These are phyloP conservation scores for Dendrocincla fuliginosa DNA, from an alignment of 2,797 vertebrate genomes.

Conservation along the genomic window DNA sequence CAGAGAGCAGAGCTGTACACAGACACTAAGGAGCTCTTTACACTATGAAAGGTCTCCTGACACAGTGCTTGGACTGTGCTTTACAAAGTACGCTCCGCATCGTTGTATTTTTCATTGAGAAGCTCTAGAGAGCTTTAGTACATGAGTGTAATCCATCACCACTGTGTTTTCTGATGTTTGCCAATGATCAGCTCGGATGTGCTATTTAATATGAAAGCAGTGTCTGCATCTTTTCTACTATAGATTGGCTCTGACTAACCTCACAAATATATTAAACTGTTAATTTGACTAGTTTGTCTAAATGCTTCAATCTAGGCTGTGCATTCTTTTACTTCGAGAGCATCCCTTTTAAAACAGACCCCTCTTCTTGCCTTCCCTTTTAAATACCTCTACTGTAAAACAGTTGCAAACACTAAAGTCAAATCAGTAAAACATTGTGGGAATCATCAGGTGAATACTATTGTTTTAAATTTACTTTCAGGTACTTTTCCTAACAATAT, in stretches of 20 bases:
- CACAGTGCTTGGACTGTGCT: background rate
- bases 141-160: background rate
- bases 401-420: background rate
- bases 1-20: background rate
- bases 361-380: background rate
- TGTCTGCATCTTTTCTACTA: background rate
- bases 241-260: background rate
- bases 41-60: background rate
- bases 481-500: background rate
- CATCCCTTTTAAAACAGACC: background rate
- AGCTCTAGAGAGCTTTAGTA: background rate
- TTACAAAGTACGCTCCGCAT: background rate
- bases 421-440: background rate
- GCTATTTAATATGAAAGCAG: background rate
- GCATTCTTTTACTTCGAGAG: background rate
- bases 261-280: background rate
- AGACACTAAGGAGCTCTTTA: background rate
- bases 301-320: background rate
- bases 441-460: background rate
- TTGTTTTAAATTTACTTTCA: constrained; percentile 7
- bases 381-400: background rate
- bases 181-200: background rate
- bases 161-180: background rate
- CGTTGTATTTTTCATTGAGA: background rate
- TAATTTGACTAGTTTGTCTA: constrained; percentile 1